phyloP scores from a whole-genome alignment of 2,797 vertebrate species.

The Halcyon badia region DNA sequence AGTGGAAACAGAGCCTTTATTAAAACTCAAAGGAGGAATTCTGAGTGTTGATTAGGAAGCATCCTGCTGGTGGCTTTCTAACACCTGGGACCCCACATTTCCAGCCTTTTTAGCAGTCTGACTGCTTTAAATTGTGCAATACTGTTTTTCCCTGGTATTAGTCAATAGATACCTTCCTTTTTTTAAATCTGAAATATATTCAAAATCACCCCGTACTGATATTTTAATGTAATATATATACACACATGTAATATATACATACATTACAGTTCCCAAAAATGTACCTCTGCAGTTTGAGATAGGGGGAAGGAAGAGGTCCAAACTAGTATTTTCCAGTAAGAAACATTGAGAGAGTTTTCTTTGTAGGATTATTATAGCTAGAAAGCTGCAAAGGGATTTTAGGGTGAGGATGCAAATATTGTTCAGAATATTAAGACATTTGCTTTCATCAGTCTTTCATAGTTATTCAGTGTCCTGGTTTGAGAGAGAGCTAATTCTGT shows the following conservation, averaged over 20 bases:
- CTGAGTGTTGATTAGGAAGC: neutral
- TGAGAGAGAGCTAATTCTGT: too few relatives aligned
- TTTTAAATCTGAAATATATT: neutral
- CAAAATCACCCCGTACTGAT: neutral
- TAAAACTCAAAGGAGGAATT: constrained; percentile 7
- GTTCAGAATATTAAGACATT: neutral
- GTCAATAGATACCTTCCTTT: neutral
- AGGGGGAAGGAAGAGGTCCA: neutral
- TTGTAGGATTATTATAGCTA: neutral
- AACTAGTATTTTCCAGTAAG: neutral
- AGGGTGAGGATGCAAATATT: neutral
- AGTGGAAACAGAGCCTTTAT: neutral
- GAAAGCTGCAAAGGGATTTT: neutral
- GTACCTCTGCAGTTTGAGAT: neutral
- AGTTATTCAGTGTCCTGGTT: neutral
- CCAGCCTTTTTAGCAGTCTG: neutral
- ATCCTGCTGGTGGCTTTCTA: neutral
- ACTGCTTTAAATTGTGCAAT: neutral
- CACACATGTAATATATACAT: neutral
- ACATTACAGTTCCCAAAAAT: neutral
- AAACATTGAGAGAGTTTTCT: neutral
- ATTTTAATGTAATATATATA: neutral
- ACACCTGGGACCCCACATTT: neutral
- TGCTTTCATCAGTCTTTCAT: neutral
- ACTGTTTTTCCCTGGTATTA: neutral